Conservation (phyloP, 2,888 invertebrate species). For the Tenodera sinensis region DNA sequence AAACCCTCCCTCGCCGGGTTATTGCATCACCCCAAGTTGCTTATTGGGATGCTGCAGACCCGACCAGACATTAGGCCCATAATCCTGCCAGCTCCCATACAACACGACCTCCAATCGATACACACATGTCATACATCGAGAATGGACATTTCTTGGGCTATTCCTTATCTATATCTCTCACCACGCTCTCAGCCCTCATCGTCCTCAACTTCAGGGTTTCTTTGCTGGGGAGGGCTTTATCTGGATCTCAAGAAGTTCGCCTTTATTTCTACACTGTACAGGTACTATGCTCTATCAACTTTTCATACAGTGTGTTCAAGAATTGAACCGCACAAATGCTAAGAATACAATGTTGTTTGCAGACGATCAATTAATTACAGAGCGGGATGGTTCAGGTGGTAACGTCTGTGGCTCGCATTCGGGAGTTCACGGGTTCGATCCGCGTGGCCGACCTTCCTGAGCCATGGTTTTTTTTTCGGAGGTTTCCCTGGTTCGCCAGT, state of each 20-base stretch:
- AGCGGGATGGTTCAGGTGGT: too few species aligned
- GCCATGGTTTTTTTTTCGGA: too few species aligned
- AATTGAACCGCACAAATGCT: too few species aligned
- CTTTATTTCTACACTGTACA: neutral
- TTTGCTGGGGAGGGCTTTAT: neutral
- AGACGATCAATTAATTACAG: too few species aligned
- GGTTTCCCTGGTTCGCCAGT: too few species aligned
- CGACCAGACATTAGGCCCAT: neutral
- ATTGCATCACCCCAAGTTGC: constrained; percentile 7
- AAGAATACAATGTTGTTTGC: too few species aligned
- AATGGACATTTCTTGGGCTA: neutral
- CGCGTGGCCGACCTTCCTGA: too few species aligned
- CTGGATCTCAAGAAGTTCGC: neutral
- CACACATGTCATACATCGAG: neutral
- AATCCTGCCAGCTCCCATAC: neutral
- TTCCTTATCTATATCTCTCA: neutral
- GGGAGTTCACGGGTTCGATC: too few species aligned
- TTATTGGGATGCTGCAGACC: neutral
- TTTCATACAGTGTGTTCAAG: too few species aligned
- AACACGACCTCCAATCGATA: neutral
- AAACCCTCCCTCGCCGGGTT: neutral
- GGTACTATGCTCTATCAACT: too few species aligned
- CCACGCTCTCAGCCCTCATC: neutral
- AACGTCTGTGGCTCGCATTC: too few species aligned
- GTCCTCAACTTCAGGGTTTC: neutral